Percentiles rank a stretch among this genome's conserved stretches.
Evolutionary conservation across 2,888 invertebrate species (phyloP).

Genomic region (Podotricha telesiphe): DNA sequence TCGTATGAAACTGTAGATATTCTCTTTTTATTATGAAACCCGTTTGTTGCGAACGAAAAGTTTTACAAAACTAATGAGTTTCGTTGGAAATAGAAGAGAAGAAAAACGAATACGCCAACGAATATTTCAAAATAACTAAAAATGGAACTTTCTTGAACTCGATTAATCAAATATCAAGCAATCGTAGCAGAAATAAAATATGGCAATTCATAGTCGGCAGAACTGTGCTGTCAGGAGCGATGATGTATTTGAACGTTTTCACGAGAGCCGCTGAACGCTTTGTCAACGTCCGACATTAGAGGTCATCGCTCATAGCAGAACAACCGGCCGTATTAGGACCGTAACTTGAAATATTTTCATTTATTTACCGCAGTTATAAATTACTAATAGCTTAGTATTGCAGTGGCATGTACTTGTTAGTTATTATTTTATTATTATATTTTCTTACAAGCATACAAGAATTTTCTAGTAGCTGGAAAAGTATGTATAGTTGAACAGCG

Average conservation of each 20-base stretch:
- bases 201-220: constrained; percentile 76
- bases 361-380: constrained; percentile 40
- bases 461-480: too few relatives aligned
- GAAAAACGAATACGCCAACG: constrained; percentile 43
- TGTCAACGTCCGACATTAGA: constrained; percentile 79
- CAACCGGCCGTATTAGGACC: constrained; percentile 36
- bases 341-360: constrained; percentile 44
- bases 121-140: constrained; percentile 24
- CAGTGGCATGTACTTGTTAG: constrained; percentile 27
- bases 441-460: too few relatives aligned
- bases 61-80: constrained; percentile 18
- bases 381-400: constrained; percentile 39
- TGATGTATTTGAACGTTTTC: constrained; percentile 84
- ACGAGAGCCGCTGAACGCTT: constrained; percentile 75
- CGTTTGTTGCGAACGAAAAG: constrained; percentile 23
- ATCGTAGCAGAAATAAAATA: constrained; percentile 79
- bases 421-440: too few relatives aligned
- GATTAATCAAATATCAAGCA: constrained; percentile 78
- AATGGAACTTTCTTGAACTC: constrained; percentile 53
- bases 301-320: constrained; percentile 73
- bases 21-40: constrained; percentile 13
- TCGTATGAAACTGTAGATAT: constrained; percentile 2
- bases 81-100: constrained; percentile 21
- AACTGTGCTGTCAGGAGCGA: constrained; percentile 73
- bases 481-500: too few relatives aligned